phyloP scores from a whole-genome alignment of 2,888 invertebrate genomes.

The Thecocarcelia acutangulata region DNA sequence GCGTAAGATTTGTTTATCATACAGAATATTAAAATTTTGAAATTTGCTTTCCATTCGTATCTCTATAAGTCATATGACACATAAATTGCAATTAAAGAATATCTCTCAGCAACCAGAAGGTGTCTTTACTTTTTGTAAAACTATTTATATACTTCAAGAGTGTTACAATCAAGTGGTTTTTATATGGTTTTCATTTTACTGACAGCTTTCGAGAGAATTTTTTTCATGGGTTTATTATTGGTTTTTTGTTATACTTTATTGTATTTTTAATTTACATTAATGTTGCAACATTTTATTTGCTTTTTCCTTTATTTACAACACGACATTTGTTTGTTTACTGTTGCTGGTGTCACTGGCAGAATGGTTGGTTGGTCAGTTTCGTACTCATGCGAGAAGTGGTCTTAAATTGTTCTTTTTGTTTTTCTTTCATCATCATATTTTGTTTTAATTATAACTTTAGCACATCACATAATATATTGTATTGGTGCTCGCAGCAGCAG shows the following conservation, averaged over 20 bases:
- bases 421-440: conserved; percentile 9
- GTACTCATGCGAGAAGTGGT: conserved; percentile 18
- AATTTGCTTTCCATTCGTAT: too few species aligned
- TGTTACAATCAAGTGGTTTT: conserved; percentile 5
- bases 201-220: not conserved
- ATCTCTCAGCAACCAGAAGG: too few species aligned
- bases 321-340: conserved; percentile 26
- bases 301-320: conserved; percentile 1
- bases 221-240: conserved; percentile 3
- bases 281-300: not conserved
- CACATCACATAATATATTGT: not conserved
- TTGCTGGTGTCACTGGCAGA: conserved; percentile 13
- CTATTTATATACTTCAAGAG: not conserved
- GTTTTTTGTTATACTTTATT: not conserved
- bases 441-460: conserved; percentile 2
- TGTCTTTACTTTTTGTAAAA: too few species aligned
- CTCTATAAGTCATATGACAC: too few species aligned
- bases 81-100: too few species aligned
- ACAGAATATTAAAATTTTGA: too few species aligned
- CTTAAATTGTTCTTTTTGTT: conserved; percentile 24
- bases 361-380: conserved; percentile 10
- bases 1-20: too few species aligned
- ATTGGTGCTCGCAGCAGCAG: not conserved
- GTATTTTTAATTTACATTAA: not conserved
- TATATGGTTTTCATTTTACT: not conserved